Evolutionary conservation across 1,140 invertebrate genomes (phyloP), one percentile per base, ranked within the genome.

Genomic region (Polypedilum pembai): DNA sequence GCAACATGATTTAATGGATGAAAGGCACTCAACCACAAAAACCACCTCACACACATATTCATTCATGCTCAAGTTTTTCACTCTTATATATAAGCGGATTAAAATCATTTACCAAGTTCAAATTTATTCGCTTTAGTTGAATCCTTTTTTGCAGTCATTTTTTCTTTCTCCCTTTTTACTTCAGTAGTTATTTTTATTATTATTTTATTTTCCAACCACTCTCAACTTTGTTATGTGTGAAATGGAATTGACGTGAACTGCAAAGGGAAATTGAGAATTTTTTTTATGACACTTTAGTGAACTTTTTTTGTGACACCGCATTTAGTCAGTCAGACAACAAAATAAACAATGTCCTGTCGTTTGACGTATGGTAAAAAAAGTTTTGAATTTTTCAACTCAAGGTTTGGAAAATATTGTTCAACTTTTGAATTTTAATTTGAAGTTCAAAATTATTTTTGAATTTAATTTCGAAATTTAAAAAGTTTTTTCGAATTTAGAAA

Each of bases 81-180:
- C 10, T n/a, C n/a, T 3, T 33, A 33, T 33, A 33, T 33, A 33
- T 69, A 69, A 69, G 20, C 15, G 65, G 65, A 69, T 69, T 69
- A 69, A 69, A 21, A 20, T 21, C 65, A 69, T 69, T 69, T 69
- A 69, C 65, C 65, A 8, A 69, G 65, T 69, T 69, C 65, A 69
- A 69, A 69, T 69, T 69, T 69, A 69, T 69, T 69, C 65, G 65
- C 65, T 69, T 21, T 69, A 10, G 17, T 69, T 20, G 65, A 69
- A 69, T 69, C 65, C 65, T 69, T 69, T 69, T 69, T 69, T 69
- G 65, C 65, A 69, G 65, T 69, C 65, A 69, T 69, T 56, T 56
- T 56, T n/a, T 18, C 63, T 66, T 17, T 17, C n/a, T 69, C 65
- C 1, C 17, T 21, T 10, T 3, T 69, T 18, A 69, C 17, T 69